phyloP scores from a whole-genome alignment of 2,797 vertebrate species.

The Mycteria americana region DNA sequence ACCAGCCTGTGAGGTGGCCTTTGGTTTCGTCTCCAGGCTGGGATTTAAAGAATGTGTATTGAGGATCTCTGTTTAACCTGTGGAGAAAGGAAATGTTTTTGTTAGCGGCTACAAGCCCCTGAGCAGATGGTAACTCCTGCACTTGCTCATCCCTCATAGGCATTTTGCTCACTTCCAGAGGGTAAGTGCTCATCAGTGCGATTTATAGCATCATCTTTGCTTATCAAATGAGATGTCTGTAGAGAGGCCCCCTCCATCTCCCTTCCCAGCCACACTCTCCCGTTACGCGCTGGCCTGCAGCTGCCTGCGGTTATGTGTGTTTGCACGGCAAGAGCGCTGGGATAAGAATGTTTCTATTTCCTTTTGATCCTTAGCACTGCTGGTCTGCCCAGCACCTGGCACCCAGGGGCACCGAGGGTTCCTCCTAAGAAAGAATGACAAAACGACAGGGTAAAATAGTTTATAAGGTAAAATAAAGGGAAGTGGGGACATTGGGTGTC shows the following conservation, averaged over 20 bases:
- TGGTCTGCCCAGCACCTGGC: background rate
- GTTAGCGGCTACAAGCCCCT: background rate
- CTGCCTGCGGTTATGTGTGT: background rate
- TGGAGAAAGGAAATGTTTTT: background rate
- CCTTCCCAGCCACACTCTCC: background rate
- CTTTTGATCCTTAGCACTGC: background rate
- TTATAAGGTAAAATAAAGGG: background rate
- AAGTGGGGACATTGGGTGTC: background rate
- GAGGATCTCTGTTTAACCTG: background rate
- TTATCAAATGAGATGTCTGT: conserved; percentile 6
- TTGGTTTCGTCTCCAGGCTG: background rate
- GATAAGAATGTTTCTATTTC: background rate
- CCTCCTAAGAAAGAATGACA: background rate
- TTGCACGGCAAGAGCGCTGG: background rate
- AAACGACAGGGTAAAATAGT: background rate
- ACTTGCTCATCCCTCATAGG: background rate
- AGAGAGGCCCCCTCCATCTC: background rate
- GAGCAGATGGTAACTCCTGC: background rate
- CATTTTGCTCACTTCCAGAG: background rate
- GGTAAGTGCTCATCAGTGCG: background rate
- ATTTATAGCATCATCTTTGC: background rate
- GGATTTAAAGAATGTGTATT: background rate
- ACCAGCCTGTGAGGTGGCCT: background rate
- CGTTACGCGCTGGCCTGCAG: rapidly evolving
- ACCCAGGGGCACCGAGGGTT: background rate